A percentile compares a stretch with the other conserved stretches of the same genome.
These are phyloP conservation scores for Drosophila simulans DNA, from an alignment of 1,140 invertebrate species.

Conservation along the genomic window DNA sequence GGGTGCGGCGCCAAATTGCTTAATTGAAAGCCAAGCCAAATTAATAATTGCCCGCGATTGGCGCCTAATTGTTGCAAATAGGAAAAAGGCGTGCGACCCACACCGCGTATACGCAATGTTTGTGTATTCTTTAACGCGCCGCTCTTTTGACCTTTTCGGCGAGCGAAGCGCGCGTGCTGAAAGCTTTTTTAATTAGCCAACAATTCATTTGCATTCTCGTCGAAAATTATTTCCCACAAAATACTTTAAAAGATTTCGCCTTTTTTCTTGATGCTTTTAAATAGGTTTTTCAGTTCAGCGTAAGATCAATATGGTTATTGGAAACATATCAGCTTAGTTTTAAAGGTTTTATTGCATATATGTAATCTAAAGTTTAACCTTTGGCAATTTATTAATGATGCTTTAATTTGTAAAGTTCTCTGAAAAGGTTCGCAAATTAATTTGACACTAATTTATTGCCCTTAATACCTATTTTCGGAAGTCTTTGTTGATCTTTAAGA, in stretches of 20 bases:
- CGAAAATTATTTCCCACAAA: conserved; percentile 41
- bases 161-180: conserved; percentile 38
- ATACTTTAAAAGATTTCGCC: conserved; percentile 14
- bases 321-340: conserved; percentile 1
- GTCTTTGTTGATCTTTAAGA: not conserved
- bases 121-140: conserved; percentile 19
- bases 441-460: not conserved
- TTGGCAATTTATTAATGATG: too few species aligned
- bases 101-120: conserved; percentile 70
- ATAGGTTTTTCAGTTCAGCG: not conserved
- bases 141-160: conserved; percentile 50
- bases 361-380: not conserved
- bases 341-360: not conserved
- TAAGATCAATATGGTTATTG: not conserved
- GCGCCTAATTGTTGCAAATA: conserved; percentile 76
- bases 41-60: conserved; percentile 78
- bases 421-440: not conserved
- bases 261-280: conserved; percentile 8
- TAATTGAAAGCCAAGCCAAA: conserved; percentile 77
- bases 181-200: conserved; percentile 73
- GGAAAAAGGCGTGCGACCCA: conserved; percentile 61
- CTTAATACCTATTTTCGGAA: not conserved
- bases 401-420: too few species aligned
- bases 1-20: conserved; percentile 55
- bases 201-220: conserved; percentile 71